A percentile compares a stretch with the other conserved stretches of the same genome.
Evolutionary conservation across 2,797 vertebrate genomes (phyloP).

Genomic region (Adrianichthys oophorus): DNA sequence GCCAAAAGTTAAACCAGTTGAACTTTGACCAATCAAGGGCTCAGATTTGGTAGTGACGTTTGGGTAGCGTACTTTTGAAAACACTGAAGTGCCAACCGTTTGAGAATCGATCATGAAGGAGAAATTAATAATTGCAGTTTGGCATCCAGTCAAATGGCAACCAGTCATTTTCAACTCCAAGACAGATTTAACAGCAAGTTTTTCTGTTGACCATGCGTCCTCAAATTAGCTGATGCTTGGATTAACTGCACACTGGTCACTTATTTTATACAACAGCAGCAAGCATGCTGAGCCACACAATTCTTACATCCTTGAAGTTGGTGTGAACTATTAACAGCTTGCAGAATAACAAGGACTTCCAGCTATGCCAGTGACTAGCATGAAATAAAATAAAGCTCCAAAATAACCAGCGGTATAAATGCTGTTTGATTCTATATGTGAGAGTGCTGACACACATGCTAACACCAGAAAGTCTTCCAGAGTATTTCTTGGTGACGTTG

Average conservation of each 20-base stretch:
- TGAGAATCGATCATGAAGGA: too few relatives aligned
- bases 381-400: constrained; percentile 61
- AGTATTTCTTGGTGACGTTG: constrained; percentile 53
- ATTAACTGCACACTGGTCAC: constrained; percentile 64
- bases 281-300: constrained; percentile 68
- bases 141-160: constrained; percentile 36
- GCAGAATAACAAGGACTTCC: constrained; percentile 44
- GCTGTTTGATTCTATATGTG: constrained; percentile 49
- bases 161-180: constrained; percentile 73
- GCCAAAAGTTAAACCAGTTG: too few relatives aligned
- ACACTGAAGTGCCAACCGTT: too few relatives aligned
- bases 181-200: constrained; percentile 75
- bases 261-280: constrained; percentile 65
- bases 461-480: constrained; percentile 40
- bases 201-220: constrained; percentile 46
- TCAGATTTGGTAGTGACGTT: too few relatives aligned
- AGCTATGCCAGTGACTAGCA: constrained; percentile 24
- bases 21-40: too few relatives aligned
- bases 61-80: too few relatives aligned
- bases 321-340: constrained; percentile 66
- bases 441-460: constrained; percentile 58
- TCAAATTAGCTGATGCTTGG: constrained; percentile 43
- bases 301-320: constrained; percentile 49
- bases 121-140: too few relatives aligned
- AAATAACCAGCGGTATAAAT: constrained; percentile 73